Base-by-base conservation (phyloP, 2,888 invertebrate species). In the Oithona nana region DNA sequence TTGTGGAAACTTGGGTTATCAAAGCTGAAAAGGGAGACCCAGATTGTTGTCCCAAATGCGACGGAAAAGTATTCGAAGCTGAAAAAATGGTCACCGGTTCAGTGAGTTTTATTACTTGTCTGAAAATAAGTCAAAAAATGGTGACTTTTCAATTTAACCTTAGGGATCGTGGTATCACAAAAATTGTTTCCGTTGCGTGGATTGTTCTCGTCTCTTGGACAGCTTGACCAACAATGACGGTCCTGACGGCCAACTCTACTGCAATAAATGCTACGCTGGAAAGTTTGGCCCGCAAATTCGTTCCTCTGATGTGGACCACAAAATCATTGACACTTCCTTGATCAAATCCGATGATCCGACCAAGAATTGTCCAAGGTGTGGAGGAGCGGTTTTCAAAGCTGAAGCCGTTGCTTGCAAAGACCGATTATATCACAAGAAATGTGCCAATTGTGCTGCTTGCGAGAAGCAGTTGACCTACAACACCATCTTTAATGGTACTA, bases 141-240 rank as follows among this genome's bases (percentile, higher is more conserved):
- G 8, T 6, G 8, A 20, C 20, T 26, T 22, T 13, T 22, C 52
- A 8, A 22, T 52, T 8, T 20, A 13, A 6, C 8, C 28, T 1
- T 57, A 57, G 57, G 57, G 59, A 3, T 26, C 49, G 6, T 56
- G 62, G 48, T 62, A 62, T 48, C 94, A 94, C 77, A 88, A 86
- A 77, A 86, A 84, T 71, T 94, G 94, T 77, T 94, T 90, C 81
- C 92, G 84, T 76, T 94, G 94, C 71, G n/a, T 39, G 4, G 56
- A 55, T 1, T 62, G 62, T 26, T 28, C 28, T 20, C 48, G 84
- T 75, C 88, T 88, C 68, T 78, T 86, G 73, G 90, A 90, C 76
- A 89, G 89, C 68, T 88, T 88, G 71, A 88, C 86, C 72, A 78
- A 88, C 69, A 88, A 87, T 72, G 92, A 90, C 71, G 92, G 85